Evolutionary conservation across 2,113 vertebrate genomes (phyloP).

Genomic region (Aythya baeri): DNA sequence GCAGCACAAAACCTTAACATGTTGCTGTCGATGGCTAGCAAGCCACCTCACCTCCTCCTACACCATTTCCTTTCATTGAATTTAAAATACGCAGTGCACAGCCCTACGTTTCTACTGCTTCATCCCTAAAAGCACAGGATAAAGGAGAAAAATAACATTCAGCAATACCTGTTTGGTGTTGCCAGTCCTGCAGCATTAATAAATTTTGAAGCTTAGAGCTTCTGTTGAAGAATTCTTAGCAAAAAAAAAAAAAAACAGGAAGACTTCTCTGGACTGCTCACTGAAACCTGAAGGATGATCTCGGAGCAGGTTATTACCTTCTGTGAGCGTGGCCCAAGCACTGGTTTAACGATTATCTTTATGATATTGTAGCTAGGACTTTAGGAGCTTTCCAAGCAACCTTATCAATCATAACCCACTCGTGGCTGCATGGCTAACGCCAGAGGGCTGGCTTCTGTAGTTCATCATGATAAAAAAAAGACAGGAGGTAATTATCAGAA

Average conservation of each 20-base stretch:
- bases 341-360: neutral
- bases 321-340: neutral
- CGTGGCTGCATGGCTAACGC: rapidly evolving
- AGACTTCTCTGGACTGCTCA: neutral
- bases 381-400: neutral
- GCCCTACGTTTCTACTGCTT: neutral
- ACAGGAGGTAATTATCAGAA: rapidly evolving
- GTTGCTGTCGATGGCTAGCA: neutral
- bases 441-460: neutral
- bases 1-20: neutral
- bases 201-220: neutral
- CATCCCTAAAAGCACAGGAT: neutral
- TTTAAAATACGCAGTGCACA: neutral
- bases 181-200: neutral
- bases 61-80: neutral
- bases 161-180: neutral
- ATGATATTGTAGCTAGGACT: neutral
- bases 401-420: neutral
- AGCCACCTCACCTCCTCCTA: neutral
- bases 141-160: neutral
- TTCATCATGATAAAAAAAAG: neutral
- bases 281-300: neutral
- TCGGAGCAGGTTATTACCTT: neutral
- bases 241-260: neutral
- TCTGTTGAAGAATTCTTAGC: neutral